Evolutionary conservation across 2,888 invertebrate species (phyloP), one percentile per base, ranked within the genome.

Genomic region (Drosophila quasianomalipes): DNA sequence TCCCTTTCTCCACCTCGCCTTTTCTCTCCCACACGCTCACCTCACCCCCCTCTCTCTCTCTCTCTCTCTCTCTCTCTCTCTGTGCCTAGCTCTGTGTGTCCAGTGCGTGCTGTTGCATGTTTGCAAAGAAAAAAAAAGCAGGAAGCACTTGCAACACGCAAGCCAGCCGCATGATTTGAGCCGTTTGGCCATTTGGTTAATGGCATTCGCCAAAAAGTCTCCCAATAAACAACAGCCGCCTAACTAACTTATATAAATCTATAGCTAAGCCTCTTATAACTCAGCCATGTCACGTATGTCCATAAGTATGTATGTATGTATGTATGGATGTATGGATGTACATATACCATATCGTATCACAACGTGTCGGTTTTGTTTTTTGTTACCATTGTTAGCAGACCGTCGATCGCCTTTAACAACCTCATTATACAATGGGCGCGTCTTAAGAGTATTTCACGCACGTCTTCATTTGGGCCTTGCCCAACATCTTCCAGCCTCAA

Each of bases 121-220:
- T 58, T 67, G 57, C 58, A 41, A 33, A 67, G 85, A 85, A 85
- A 85, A 79, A 79, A 82, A 28, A 74, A 87, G 85, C 88, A 85
- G 88, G 85, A 88, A 85, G 85, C 88, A 85, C 85, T 85, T 88
- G 88, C 83, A 84, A 81, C 85, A 85, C 87, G 88, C 85, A 85
- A 87, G 71, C 41, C 57, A 49, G 66, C 79, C 76, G 70, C 76
- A 74, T 83, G 83, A 83, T 81, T 85, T 78, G 61, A 82, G 81
- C 72, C 75, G 70, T 66, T 83, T 78, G 62, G 66, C 70, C 57
- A 81, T 81, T 85, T 70, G 85, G 70, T 82, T 79, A 85, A 87
- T 85, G 85, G 85, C 82, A 87, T 85, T 87, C 76, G 79, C 79
- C 53, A 47, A 76, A 76, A 62, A 70, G 61, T 70, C 62, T 55